Percentiles rank a stretch among this genome's conserved stretches.
phyloP scores from a whole-genome alignment of 2,888 invertebrate species.

The Phasia obesa region DNA sequence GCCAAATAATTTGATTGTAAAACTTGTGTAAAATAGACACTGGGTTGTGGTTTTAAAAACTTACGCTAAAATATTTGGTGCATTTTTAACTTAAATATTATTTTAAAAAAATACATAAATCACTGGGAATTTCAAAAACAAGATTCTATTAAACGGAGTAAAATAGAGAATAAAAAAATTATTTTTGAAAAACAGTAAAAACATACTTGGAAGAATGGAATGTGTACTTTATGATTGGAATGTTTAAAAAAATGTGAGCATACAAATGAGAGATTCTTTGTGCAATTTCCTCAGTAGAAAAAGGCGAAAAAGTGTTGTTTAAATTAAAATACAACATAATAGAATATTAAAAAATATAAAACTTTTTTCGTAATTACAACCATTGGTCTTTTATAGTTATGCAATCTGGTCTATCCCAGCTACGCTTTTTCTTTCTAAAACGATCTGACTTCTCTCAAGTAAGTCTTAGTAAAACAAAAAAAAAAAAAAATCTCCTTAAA shows the following conservation, averaged over 20 bases:
- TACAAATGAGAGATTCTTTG: too few species aligned
- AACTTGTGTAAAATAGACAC: conserved; percentile 10
- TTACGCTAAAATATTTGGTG: conserved; percentile 63
- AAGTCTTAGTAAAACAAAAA: not conserved
- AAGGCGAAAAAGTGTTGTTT: too few species aligned
- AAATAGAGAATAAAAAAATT: not conserved
- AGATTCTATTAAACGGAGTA: conserved; percentile 9
- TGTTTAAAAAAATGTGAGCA: not conserved
- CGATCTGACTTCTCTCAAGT: not conserved
- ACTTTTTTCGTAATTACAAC: conserved; percentile 50
- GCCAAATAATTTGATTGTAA: conserved; percentile 12
- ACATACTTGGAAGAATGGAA: not conserved
- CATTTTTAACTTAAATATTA: conserved; percentile 48
- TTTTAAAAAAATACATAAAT: conserved; percentile 17
- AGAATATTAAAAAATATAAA: conserved; percentile 14
- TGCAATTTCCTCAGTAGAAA: too few species aligned
- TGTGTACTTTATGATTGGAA: not conserved
- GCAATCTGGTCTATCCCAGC: conserved; percentile 32
- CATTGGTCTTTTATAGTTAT: conserved; percentile 27
- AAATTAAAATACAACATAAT: not conserved
- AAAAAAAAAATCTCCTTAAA: conserved; percentile 14
- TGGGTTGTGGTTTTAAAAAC: conserved; percentile 16
- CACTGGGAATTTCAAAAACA: conserved; percentile 10
- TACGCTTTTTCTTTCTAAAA: not conserved
- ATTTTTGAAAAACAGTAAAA: not conserved